A percentile compares a stretch with the other conserved stretches of the same genome.
These are phyloP conservation scores for Ispidina picta DNA, from an alignment of 2,797 vertebrate species.

Conservation along the genomic window DNA sequence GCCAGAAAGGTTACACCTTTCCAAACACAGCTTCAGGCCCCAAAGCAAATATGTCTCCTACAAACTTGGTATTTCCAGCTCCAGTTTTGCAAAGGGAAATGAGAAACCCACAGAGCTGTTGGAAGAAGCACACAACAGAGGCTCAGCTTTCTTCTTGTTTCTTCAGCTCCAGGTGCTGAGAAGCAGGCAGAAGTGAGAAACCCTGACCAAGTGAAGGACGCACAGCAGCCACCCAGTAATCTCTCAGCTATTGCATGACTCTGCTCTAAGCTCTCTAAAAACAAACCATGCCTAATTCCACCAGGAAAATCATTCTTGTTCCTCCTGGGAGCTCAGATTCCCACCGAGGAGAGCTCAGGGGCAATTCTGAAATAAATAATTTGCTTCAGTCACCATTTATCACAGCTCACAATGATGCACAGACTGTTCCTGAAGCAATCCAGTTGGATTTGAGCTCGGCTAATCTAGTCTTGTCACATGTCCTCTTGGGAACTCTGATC, in stretches of 20 bases:
- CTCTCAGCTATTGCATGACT: not conserved
- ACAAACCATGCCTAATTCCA: not conserved
- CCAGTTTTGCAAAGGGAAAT: not conserved
- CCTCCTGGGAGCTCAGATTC: not conserved
- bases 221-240: not conserved
- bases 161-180: not conserved
- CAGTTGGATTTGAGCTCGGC: not conserved
- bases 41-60: not conserved
- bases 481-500: not conserved
- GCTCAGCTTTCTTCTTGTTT: not conserved
- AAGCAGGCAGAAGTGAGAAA: not conserved
- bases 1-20: not conserved
- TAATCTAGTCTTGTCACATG: not conserved
- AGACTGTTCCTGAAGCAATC: not conserved
- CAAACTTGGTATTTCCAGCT: rapidly evolving
- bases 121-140: not conserved
- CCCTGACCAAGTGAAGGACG: not conserved
- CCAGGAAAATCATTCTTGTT: not conserved
- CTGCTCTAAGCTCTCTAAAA: not conserved
- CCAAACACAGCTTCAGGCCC: not conserved
- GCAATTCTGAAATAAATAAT: not conserved
- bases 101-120: not conserved
- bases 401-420: not conserved
- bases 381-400: conserved; percentile 2
- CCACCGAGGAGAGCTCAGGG: not conserved